Evolutionary conservation across 1,140 invertebrate genomes (phyloP), one percentile per base, ranked within the genome.

Genomic region (Delia radicum): DNA sequence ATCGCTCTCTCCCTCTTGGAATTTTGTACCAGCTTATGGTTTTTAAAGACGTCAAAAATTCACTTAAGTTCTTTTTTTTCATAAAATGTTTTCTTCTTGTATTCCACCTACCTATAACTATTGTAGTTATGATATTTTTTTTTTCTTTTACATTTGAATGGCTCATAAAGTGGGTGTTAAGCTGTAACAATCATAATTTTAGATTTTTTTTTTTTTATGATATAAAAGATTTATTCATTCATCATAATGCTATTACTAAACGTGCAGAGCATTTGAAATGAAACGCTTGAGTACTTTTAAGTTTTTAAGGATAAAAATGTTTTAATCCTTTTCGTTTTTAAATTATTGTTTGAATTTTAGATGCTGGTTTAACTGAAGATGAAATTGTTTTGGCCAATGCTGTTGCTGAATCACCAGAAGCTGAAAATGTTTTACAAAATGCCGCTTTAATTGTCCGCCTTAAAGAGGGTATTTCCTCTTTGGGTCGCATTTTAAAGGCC

Each of bases 401-500:
- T 15, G 92, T 92, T 62, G 89, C 90, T 75, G 93, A 94, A 80
- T 91, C 90, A 65, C 88, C 92, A 1, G 93, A 94, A 72, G 91
- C 90, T 33, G 93, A 94, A 81, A 89, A 93, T 21, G 89, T 87
- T 18, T 87, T 91, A 8, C 94, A 95, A 82, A 89, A 91, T 79
- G 92, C 94, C 28, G 93, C 93, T 15, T 81, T 98, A 26, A 89
- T 98, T 37, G 87, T 98, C 15, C 92, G 92, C 63, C 88, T 98
- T 79, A 92, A 93, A 77, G 96, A 98, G 80, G 95, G 95, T 24
- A 95, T 97, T 88, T 91, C 91, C 63, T 92, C 93, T 12, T 87
- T 98, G 46, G 92, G 94, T 0, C 90, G 95, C 74, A 94, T 98
- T 77, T 88, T 98, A 3, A 96, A 96, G 85, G 93, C 94, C 29